These are phyloP conservation scores for Hephaestus fuliginosus DNA, from an alignment of 2,797 vertebrate genomes.

Conservation along the genomic window DNA sequence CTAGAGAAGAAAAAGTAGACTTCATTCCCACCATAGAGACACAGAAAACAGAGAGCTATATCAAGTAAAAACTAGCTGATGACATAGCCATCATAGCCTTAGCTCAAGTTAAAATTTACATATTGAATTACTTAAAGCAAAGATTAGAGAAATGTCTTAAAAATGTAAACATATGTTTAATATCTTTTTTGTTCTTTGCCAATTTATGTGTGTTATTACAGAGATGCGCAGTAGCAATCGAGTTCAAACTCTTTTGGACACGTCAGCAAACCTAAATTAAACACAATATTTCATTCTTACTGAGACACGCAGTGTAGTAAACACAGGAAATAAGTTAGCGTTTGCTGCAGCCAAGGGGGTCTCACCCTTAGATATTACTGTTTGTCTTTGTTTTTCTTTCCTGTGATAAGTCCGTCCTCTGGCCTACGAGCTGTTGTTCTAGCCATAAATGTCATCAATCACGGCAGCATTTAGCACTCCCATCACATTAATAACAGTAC, in stretches of 20 bases:
- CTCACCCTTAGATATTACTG: slow-evolving; percentile 42
- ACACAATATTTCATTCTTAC: slow-evolving; percentile 52
- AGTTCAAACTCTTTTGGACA: slow-evolving; percentile 13
- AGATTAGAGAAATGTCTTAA: no score
- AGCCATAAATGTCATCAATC: slow-evolving; percentile 63
- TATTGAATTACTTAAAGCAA: no score
- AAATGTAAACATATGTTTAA: background rate
- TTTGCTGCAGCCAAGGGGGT: slow-evolving; percentile 28
- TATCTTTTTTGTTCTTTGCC: background rate
- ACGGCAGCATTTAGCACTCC: slow-evolving; percentile 57
- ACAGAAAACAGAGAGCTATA: background rate
- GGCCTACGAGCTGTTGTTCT: slow-evolving; percentile 64
- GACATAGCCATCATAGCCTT: background rate
- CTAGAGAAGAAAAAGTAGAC: no score
- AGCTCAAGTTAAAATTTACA: background rate
- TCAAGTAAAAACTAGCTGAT: background rate
- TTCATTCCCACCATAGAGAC: no score
- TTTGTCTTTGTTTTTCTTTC: slow-evolving; percentile 66
- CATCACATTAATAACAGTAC: slow-evolving; percentile 62
- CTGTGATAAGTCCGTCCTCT: slow-evolving; percentile 58
- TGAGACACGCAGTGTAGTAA: slow-evolving; percentile 31
- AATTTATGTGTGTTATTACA: background rate
- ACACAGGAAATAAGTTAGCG: slow-evolving; percentile 51
- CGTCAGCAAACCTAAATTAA: slow-evolving; percentile 39
- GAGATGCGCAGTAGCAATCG: background rate